A percentile compares a stretch with the other conserved stretches of the same genome.
phyloP scores from a whole-genome alignment of 2,888 invertebrate genomes.

The Clitarchus hookeri region DNA sequence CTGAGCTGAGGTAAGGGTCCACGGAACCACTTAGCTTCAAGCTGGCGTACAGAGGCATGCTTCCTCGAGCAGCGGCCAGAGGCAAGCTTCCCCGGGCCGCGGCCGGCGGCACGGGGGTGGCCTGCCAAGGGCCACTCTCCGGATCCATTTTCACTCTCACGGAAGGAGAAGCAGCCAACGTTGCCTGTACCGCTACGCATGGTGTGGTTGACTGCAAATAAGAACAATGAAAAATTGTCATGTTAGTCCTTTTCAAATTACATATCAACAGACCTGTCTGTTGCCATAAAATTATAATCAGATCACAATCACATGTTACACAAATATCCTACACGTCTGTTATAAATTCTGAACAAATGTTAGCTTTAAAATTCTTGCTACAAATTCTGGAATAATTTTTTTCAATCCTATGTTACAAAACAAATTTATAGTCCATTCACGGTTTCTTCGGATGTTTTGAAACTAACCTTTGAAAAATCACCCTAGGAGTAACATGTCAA shows the following conservation, averaged over 20 bases:
- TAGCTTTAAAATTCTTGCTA: no score
- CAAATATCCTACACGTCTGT: no score
- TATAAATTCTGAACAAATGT: no score
- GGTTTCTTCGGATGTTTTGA: no score
- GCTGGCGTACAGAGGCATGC: not conserved
- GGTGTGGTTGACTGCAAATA: constrained; percentile 50
- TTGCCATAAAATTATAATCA: not conserved
- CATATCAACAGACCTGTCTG: not conserved
- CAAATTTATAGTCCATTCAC: no score
- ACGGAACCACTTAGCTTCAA: not conserved
- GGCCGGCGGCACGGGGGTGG: not conserved
- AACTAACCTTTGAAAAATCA: no score
- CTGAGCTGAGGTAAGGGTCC: not conserved
- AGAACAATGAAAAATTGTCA: constrained; percentile 22
- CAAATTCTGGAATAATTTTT: no score
- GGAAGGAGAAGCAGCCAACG: constrained; percentile 55
- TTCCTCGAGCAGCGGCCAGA: not conserved
- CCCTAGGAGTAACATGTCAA: no score
- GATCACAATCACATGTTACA: no score
- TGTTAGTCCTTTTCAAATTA: not conserved
- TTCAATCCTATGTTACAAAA: no score
- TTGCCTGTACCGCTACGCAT: constrained; percentile 51
- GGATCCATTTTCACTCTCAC: constrained; percentile 50
- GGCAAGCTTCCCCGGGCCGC: not conserved
- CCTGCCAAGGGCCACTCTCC: not conserved